Conservation (phyloP, 2,797 vertebrate genomes). For the Chanos chanos region DNA sequence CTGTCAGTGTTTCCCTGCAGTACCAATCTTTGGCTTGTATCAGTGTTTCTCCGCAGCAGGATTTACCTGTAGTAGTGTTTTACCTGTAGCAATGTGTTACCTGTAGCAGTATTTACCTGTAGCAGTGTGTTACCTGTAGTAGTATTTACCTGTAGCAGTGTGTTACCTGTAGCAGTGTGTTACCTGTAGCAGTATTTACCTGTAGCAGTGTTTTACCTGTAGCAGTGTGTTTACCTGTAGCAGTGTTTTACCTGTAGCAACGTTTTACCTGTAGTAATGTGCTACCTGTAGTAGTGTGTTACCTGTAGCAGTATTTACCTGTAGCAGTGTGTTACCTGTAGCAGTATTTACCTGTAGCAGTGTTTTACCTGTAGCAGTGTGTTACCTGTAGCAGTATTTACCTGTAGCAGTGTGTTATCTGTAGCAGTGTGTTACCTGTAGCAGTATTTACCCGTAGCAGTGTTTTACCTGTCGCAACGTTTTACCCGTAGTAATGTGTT, state of each 20-base stretch:
- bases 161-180: slow-evolving; percentile 1
- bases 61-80: neutral
- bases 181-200: slow-evolving; percentile 9
- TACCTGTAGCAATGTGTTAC: neutral
- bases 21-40: neutral
- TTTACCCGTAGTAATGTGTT: neutral
- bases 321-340: neutral
- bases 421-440: too few relatives aligned
- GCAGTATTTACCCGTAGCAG: too few relatives aligned
- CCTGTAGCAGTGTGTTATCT: neutral
- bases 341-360: slow-evolving; percentile 1
- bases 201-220: neutral
- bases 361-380: too few relatives aligned
- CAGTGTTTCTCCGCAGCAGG: neutral
- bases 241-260: neutral
- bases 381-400: slow-evolving; percentile 7
- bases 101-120: slow-evolving; percentile 5
- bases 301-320: slow-evolving; percentile 5
- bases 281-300: neutral
- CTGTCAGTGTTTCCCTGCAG: slow-evolving; percentile 10
- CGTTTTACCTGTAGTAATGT: slow-evolving; percentile 3
- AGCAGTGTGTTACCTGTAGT: neutral
- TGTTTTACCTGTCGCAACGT: neutral
- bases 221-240: neutral
- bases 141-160: slow-evolving; percentile 4